Evolutionary conservation across 2,113 vertebrate species (phyloP), one percentile per base, ranked within the genome.

Genomic region (Oncorhynchus masou): DNA sequence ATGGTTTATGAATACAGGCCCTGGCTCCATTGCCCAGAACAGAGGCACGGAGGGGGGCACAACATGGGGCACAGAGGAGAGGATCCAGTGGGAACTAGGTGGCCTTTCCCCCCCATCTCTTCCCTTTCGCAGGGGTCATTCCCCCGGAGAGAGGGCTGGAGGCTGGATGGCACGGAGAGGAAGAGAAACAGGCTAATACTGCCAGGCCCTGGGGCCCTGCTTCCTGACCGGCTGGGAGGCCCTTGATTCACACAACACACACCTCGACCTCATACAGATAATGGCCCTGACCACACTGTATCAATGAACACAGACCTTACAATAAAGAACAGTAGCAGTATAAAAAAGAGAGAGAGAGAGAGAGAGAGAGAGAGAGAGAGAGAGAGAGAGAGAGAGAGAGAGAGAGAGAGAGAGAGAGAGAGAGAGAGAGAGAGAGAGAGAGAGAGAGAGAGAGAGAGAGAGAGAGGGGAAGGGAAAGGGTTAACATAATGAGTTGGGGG

Each of bases 61-160:
- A 62, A 12, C 79, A 86, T 72, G 83, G 84, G 65, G 12, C 16
- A 68, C 31, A n/a, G 67, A n/a, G 67, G 27, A 45, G 31, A 29
- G 70, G 82, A 81, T 88, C 86, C 86, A 92, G 83, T 91, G 91
- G 90, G 91, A 92, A 93, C 88, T 89, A 45, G 1, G 73, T 88
- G 90, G 76, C 91, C 90, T 93, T 91, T 92, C 88, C 81, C 84
- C 88, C 87, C 79, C 75, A 71, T 86, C 88, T 88, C 84, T 83
- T 92, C 76, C 76, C 51, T 85, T 91, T 92, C 87, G 67, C 90
- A 81, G 67, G 67, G 73, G 73, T 79, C 84, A 59, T 87, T 85
- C 84, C 88, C 89, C 87, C 75, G 68, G 86, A 76, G 81, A 85
- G 82, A 85, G 67, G 70, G 49, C 70, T 54, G 4, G 12, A 54